phyloP scores from a whole-genome alignment of 2,888 invertebrate genomes.

The Drosophila lutescens region DNA sequence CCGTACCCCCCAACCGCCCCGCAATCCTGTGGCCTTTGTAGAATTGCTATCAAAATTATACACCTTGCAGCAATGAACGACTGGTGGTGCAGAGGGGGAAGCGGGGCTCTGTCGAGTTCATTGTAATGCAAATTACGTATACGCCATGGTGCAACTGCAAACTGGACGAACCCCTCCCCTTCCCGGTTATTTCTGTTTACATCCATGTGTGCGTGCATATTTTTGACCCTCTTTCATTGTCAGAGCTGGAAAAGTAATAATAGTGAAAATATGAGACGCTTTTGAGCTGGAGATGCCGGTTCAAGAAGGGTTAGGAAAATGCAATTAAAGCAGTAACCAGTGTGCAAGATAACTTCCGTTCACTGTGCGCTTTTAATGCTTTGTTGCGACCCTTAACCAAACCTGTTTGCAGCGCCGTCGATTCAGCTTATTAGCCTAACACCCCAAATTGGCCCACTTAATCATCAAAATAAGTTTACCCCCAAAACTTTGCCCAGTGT shows the following conservation, averaged over 20 bases:
- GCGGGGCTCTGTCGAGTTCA: conserved; percentile 43
- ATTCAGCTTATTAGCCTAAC: conserved; percentile 28
- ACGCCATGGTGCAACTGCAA: conserved; percentile 54
- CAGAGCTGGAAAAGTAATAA: conserved; percentile 53
- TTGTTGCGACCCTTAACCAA: not conserved
- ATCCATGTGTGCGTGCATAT: conserved; percentile 22
- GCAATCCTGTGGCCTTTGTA: conserved; percentile 50
- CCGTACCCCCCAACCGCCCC: conserved; percentile 7
- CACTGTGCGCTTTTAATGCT: conserved; percentile 1
- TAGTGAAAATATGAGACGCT: conserved; percentile 45
- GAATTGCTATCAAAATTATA: conserved; percentile 68
- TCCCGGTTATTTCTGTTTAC: conserved; percentile 8
- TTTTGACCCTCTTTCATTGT: conserved; percentile 39
- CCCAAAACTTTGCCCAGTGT: conserved; percentile 43
- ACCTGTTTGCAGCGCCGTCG: conserved; percentile 18
- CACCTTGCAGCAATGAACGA: conserved; percentile 60
- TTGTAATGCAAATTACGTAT: conserved; percentile 76
- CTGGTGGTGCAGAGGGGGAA: not conserved
- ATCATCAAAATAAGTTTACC: conserved; percentile 55
- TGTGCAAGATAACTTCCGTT: conserved; percentile 47
- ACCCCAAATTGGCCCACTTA: conserved; percentile 53
- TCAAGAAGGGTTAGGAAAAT: conserved; percentile 46
- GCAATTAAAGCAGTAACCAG: conserved; percentile 54
- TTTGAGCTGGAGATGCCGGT: conserved; percentile 17
- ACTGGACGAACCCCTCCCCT: conserved; percentile 14